Percentiles rank a stretch among this genome's conserved stretches.
These are phyloP conservation scores for Vidua macroura DNA, from an alignment of 2,113 vertebrate genomes.

Conservation along the genomic window DNA sequence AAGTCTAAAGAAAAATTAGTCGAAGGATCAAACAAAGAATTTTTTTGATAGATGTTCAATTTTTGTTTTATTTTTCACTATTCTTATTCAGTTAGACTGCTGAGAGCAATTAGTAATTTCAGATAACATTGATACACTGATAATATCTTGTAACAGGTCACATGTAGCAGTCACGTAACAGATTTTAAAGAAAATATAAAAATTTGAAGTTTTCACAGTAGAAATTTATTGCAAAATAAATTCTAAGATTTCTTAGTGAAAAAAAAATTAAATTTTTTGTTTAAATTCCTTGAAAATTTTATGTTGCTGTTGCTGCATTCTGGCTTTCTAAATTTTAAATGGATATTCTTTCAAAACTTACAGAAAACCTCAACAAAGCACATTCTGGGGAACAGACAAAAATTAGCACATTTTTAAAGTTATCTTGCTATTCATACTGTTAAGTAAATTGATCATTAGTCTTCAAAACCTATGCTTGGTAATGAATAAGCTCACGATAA, in stretches of 20 bases:
- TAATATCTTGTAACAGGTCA: not conserved
- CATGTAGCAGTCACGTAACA: not conserved
- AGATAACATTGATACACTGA: not conserved
- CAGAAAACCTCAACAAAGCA: not conserved
- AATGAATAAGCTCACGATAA: not conserved
- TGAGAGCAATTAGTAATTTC: not conserved
- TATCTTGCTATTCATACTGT: not conserved
- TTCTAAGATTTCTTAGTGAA: not conserved
- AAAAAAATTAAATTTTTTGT: not conserved
- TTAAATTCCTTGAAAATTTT: not conserved
- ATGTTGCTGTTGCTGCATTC: not conserved
- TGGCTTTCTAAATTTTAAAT: not conserved
- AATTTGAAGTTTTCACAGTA: not conserved
- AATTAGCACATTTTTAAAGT: not conserved
- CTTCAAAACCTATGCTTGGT: not conserved
- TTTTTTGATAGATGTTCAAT: not conserved
- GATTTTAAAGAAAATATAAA: not conserved
- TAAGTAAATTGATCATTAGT: not conserved
- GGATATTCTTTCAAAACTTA: not conserved
- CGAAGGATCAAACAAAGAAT: not conserved
- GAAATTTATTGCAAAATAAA: not conserved
- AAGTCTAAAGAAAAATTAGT: not conserved
- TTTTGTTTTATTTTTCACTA: not conserved
- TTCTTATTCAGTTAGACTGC: not conserved
- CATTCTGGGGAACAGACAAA: not conserved